These are phyloP conservation scores for Ctenicera cuprea DNA, from an alignment of 2,888 invertebrate species.

Conservation along the genomic window DNA sequence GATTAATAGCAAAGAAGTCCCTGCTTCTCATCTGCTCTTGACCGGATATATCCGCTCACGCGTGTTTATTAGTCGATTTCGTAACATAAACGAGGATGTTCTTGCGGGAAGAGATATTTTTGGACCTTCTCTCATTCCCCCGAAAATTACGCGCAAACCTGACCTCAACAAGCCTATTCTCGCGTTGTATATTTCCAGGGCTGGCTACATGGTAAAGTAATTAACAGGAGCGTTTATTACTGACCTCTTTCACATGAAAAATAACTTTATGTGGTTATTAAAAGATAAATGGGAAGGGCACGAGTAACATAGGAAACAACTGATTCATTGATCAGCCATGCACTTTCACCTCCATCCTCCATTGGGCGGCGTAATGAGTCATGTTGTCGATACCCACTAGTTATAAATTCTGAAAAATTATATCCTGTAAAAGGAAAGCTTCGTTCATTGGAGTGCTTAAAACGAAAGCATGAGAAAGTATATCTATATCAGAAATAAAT, in stretches of 20 bases:
- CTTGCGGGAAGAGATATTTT: constrained; percentile 24
- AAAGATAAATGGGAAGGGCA: not conserved
- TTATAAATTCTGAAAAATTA: not conserved
- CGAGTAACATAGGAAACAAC: not conserved
- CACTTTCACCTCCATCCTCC: constrained; percentile 28
- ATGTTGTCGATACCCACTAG: not conserved
- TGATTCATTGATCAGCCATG: constrained; percentile 14
- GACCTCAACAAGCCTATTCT: constrained; percentile 1
- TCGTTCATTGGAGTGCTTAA: no score
- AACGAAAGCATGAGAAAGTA: no score
- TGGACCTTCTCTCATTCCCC: constrained; percentile 5
- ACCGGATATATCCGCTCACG: constrained; percentile 31
- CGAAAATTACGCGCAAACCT: not conserved
- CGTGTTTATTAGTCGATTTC: constrained; percentile 17
- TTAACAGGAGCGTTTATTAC: constrained; percentile 1
- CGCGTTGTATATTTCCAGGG: not conserved
- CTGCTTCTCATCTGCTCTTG: constrained; percentile 10
- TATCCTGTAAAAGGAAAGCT: no score
- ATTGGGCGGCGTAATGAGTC: not conserved
- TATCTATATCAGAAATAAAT: no score
- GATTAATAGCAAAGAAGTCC: constrained; percentile 11
- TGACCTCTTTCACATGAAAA: constrained; percentile 12
- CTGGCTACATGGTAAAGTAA: not conserved
- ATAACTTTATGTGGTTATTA: not conserved
- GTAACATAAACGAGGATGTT: constrained; percentile 22